Evolutionary conservation across 2,888 invertebrate genomes (phyloP), one percentile per base, ranked within the genome.

Genomic region (Hoplodrina ambigua): DNA sequence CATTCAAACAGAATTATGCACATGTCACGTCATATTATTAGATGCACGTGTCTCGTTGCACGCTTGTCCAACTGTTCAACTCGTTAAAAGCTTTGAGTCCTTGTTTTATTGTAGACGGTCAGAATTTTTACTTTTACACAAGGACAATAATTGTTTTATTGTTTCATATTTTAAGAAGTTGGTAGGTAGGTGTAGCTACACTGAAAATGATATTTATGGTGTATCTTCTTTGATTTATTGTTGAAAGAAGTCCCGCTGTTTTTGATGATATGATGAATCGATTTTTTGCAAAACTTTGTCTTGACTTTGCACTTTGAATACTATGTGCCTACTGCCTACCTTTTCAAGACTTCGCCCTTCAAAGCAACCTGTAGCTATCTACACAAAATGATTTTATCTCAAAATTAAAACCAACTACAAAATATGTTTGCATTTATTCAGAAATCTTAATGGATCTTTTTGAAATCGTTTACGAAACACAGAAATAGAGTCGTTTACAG

Each of bases 401-500:
- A 1, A 44, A 6, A 25, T 11, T 17, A 25, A 57, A 60, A 70
- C 13, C n/a, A 44, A 55, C 17, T 10, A 5, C 10, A 25, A 20
- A 50, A 17, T 37, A 25, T 74, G n/a, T 56, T 3, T 44, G 30
- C 44, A 55, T 25, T 58, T 15, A 20, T 37, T 3, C 33, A 37
- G 13, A 58, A 19, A 69, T n/a, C 8, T 37, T 25, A 62, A 61
- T 33, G n/a, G 25, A 25, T 50, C 25, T 58, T 52, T 46, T 17
- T 30, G n/a, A 30, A 62, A 46, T 37, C 58, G 44, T 74, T 75
- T 44, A 33, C 11, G 4, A 33, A 33, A 17, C 8, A 69, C 75
- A 52, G 33, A 59, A 62, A 54, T 62, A 58, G 33, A 56, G 8
- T 53, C 11, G 6, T 33, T 13, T 13, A 44, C 11, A 44, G 46